A percentile compares a stretch with the other conserved stretches of the same genome.
phyloP scores from a whole-genome alignment of 1,140 invertebrate species.

The Acromyrmex echinatior region DNA sequence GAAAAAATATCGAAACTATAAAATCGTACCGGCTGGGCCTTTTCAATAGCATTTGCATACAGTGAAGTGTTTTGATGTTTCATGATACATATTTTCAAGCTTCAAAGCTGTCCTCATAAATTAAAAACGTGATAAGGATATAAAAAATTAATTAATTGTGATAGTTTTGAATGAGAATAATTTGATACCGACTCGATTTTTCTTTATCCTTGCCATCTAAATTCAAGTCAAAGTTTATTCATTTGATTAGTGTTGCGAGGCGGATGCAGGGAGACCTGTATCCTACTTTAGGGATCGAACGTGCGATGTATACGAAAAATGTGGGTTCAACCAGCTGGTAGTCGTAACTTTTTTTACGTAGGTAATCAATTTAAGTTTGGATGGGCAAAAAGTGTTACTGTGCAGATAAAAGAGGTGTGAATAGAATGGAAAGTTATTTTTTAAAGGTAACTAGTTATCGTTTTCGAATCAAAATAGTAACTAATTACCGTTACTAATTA shows the following conservation, averaged over 20 bases:
- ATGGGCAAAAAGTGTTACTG: neutral
- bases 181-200: neutral
- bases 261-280: neutral
- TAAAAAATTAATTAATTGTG: neutral
- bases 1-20: neutral
- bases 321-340: conserved; percentile 12
- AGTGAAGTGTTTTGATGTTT: neutral
- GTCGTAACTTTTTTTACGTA: conserved; percentile 39
- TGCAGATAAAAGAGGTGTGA: neutral
- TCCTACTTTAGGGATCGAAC: conserved; percentile 56
- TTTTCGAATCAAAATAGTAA: no score
- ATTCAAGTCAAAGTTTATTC: conserved; percentile 52
- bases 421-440: neutral
- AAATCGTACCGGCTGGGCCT: neutral
- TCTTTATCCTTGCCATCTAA: neutral
- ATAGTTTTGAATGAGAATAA: neutral
- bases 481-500: no score
- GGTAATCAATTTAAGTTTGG: conserved; percentile 59
- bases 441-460: no score
- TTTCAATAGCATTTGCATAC: neutral
- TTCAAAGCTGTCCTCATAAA: neutral
- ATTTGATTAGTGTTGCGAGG: conserved; percentile 53
- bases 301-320: conserved; percentile 55
- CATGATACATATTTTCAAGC: neutral
- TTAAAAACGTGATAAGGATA: neutral